phyloP scores from a whole-genome alignment of 2,113 vertebrate genomes.

The Mellivora capensis region DNA sequence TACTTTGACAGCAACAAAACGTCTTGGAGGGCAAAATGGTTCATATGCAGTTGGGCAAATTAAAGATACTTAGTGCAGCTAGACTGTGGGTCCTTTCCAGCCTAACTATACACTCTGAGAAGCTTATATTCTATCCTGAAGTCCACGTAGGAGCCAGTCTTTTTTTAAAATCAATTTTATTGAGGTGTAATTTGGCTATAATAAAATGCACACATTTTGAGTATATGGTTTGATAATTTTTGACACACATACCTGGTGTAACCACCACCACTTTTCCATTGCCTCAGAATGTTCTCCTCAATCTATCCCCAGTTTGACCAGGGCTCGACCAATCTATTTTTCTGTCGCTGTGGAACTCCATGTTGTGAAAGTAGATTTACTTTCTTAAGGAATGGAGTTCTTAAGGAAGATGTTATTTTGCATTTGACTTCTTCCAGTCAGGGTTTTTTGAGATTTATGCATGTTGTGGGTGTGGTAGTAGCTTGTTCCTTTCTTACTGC shows the following conservation, averaged over 20 bases:
- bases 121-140: background rate
- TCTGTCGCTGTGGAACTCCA: background rate
- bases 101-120: background rate
- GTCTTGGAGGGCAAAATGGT: background rate
- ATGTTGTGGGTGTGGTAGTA: background rate
- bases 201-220: background rate
- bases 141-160: background rate
- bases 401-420: background rate
- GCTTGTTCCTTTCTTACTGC: background rate
- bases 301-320: background rate
- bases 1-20: background rate
- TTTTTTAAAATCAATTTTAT: background rate
- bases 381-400: background rate
- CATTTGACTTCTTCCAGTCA: background rate
- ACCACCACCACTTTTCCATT: background rate
- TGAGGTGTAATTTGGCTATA: background rate
- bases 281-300: background rate
- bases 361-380: background rate
- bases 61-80: background rate
- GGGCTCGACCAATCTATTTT: background rate
- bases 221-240: background rate
- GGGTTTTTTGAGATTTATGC: background rate
- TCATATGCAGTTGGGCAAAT: background rate
- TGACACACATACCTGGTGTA: background rate
- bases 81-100: background rate